Percentiles rank a stretch among this genome's conserved stretches.
These are phyloP conservation scores for Lasioglossum marginatum DNA, from an alignment of 2,888 invertebrate species.

Conservation along the genomic window DNA sequence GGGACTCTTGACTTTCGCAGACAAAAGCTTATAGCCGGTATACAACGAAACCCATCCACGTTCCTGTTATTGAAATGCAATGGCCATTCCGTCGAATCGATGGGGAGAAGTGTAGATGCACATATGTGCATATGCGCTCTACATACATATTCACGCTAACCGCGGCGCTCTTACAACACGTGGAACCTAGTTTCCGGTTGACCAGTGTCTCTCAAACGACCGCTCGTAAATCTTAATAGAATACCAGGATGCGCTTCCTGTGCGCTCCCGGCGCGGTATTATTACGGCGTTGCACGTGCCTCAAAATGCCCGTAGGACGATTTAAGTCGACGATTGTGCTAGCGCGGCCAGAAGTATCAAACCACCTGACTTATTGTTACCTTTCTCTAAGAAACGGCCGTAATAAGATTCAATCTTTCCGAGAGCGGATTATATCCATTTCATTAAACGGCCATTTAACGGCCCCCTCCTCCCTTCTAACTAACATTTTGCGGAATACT, in stretches of 20 bases:
- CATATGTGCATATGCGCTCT: conserved; percentile 56
- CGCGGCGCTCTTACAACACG: conserved; percentile 69
- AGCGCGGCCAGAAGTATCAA: background rate
- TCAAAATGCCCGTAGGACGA: conserved; percentile 54
- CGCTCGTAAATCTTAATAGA: conserved; percentile 78
- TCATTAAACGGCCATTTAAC: background rate
- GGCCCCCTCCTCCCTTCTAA: background rate
- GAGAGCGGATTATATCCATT: background rate
- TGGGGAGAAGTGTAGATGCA: conserved; percentile 71
- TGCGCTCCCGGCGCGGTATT: conserved; percentile 48
- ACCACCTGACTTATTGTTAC: background rate
- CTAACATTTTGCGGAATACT: background rate
- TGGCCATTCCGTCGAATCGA: conserved; percentile 79
- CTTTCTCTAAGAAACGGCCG: background rate
- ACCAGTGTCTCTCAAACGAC: conserved; percentile 79
- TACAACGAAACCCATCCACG: conserved; percentile 58
- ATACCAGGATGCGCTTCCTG: conserved; percentile 62
- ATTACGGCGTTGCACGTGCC: conserved; percentile 65
- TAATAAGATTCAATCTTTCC: background rate
- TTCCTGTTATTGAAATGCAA: conserved; percentile 80
- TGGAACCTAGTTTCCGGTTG: conserved; percentile 77
- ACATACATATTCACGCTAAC: conserved; percentile 65
- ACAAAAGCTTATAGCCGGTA: conserved; percentile 50
- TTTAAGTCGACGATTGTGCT: conserved; percentile 66
- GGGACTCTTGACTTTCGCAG: conserved; percentile 45